These are phyloP conservation scores for Pipistrellus pygmaeus DNA, from an alignment of 2,797 vertebrate species.

Conservation along the genomic window DNA sequence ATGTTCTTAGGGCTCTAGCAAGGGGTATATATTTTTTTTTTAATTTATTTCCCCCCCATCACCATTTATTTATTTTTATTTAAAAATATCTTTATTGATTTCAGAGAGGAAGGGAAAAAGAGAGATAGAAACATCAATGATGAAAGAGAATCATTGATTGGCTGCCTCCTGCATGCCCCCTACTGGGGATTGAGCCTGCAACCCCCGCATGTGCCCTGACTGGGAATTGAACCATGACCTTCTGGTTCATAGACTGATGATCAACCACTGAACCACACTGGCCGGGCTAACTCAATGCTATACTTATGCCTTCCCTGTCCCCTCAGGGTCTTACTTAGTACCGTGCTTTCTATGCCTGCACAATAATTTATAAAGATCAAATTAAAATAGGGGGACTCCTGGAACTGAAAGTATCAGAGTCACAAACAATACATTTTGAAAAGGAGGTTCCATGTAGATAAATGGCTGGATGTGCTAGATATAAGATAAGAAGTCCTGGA, in stretches of 20 bases:
- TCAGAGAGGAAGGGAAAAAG: too few species aligned
- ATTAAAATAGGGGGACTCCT: background rate
- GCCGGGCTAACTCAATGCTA: background rate
- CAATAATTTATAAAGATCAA: background rate
- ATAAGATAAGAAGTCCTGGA: background rate
- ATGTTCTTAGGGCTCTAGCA: background rate
- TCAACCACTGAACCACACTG: background rate
- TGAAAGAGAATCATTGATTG: too few species aligned
- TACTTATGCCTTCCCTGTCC: background rate
- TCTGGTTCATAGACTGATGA: too few species aligned
- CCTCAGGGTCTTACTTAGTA: background rate
- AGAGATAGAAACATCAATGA: too few species aligned
- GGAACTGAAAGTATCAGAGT: conserved; percentile 1
- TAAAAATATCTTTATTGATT: background rate
- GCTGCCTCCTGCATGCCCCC: too few species aligned
- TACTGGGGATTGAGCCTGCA: too few species aligned
- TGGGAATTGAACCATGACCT: too few species aligned
- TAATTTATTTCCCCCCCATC: background rate
- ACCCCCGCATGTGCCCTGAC: too few species aligned
- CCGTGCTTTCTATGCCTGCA: background rate
- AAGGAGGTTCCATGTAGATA: background rate
- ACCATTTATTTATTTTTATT: background rate
- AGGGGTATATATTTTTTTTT: background rate
- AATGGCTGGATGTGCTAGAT: background rate
- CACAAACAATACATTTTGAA: background rate